Base-by-base conservation (phyloP, 1,140 invertebrate genomes). In the Aphidius gifuensis region DNA sequence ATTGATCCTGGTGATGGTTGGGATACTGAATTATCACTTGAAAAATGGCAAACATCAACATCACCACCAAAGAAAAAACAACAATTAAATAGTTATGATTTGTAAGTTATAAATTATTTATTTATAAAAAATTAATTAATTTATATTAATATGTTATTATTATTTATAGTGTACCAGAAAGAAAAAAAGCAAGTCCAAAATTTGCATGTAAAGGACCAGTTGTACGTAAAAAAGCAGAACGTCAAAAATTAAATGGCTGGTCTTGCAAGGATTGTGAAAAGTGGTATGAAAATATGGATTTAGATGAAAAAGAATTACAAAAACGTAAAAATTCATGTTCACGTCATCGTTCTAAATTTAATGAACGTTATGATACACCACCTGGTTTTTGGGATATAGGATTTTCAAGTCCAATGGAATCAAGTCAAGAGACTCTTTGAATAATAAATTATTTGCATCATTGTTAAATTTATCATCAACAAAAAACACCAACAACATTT, bases 251-350 rank as follows among this genome's bases (percentile, higher is more conserved):
- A 56, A 62, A 68, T 49, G 82, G 80, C 23, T 74, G 73, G 71
- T 58, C 66, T 61, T 83, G 82, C 62, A 68, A 71, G 54, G 53
- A 55, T 16, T 55, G 38, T 9, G 39, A 55, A 16, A 63, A 82
- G 80, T 84, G 81, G 69, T 83, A 83, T 60, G 39, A 66, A 55
- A 67, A 64, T 44, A 67, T 80, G 51, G 67, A 72, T 47, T 64
- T 79, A 45, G 60, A 75, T 3, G 68, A 75, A 4, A 61, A 74
- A 54, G 75, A 82, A 68, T 50, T 80, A 42, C 60, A 76, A 67
- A 69, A 73, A 58, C 65, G 68, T 2, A 75, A 73, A 66, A 75
- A 83, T 66, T 61, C 73, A 40, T 84, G 83, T 69, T 83, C 83
- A 6, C 75, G 76, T 46, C 83, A 84, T 58, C 73, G 76, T 65